These are phyloP conservation scores for Drosophila ohnishii DNA, from an alignment of 1,140 invertebrate species.

Conservation along the genomic window DNA sequence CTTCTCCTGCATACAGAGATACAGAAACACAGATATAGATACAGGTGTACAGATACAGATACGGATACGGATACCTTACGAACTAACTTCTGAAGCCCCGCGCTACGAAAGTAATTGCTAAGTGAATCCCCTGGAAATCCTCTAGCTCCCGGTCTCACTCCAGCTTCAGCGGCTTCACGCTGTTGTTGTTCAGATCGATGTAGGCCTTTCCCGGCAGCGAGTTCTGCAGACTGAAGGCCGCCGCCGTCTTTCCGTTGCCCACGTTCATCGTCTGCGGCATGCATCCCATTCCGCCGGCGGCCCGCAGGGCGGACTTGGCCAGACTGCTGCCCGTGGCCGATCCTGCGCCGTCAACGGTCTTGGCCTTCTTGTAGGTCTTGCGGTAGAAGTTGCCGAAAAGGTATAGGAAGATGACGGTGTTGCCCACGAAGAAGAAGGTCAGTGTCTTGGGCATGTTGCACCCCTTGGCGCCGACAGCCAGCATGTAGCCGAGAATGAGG, in stretches of 20 bases:
- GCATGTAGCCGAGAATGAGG: conserved; percentile 87
- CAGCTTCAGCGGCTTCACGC: conserved; percentile 65
- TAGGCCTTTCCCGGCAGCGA: conserved; percentile 55
- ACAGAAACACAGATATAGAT: conserved; percentile 39
- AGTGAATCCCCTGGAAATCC: conserved; percentile 30
- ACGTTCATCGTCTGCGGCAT: conserved; percentile 54
- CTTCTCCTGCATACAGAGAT: conserved; percentile 23
- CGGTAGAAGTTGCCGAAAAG: conserved; percentile 94
- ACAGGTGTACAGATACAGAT: conserved; percentile 35
- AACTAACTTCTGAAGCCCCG: conserved; percentile 67
- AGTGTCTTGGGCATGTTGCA: conserved; percentile 89
- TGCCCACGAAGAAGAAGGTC: conserved; percentile 86
- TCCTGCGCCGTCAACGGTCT: conserved; percentile 41
- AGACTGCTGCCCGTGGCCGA: conserved; percentile 43
- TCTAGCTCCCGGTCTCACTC: conserved; percentile 51
- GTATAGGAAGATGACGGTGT: conserved; percentile 90
- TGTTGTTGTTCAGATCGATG: conserved; percentile 78
- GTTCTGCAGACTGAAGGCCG: conserved; percentile 16
- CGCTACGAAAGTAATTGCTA: conserved; percentile 59
- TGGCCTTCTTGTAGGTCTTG: conserved; percentile 87
- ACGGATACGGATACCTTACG: conserved; percentile 32
- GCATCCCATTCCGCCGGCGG: conserved; percentile 77
- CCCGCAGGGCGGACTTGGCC: conserved; percentile 64
- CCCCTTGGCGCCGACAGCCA: conserved; percentile 87
- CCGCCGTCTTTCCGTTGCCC: conserved; percentile 28